These are phyloP conservation scores for Dicrostonyx torquatus DNA, from an alignment of 2,797 vertebrate genomes.

Conservation along the genomic window DNA sequence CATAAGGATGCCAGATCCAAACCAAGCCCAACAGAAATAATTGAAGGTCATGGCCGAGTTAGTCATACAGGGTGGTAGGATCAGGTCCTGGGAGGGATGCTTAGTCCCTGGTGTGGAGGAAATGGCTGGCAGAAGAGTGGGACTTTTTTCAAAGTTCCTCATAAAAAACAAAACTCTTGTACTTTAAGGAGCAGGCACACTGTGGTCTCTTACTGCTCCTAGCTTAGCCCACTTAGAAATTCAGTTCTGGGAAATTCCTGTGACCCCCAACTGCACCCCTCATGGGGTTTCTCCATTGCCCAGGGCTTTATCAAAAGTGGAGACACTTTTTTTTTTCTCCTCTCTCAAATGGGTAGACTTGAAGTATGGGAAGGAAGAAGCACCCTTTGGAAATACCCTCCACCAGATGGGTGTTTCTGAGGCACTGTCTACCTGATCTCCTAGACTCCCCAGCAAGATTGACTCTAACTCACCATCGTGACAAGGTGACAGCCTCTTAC, in stretches of 20 bases:
- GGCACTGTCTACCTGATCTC: neutral
- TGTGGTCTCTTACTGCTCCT: neutral
- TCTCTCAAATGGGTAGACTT: neutral
- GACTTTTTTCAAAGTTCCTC: neutral
- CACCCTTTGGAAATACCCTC: neutral
- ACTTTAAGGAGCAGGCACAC: neutral
- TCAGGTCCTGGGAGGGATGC: neutral
- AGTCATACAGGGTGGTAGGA: neutral
- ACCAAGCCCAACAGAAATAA: neutral
- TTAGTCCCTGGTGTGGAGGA: neutral
- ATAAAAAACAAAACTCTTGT: neutral
- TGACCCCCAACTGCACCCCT: too few relatives aligned
- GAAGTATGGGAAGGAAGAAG: neutral
- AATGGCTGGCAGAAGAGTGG: neutral
- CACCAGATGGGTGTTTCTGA: neutral
- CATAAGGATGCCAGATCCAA: neutral
- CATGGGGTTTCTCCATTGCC: neutral
- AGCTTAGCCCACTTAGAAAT: too few relatives aligned
- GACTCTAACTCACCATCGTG: neutral
- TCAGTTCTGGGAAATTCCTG: neutral
- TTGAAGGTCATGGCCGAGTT: neutral
- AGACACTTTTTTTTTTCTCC: neutral
- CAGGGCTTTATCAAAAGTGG: neutral
- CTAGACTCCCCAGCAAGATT: too few relatives aligned
- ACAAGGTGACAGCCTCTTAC: accelerated